Evolutionary conservation across 2,888 invertebrate genomes (phyloP).

Genomic region (Gasteruption jaculator): DNA sequence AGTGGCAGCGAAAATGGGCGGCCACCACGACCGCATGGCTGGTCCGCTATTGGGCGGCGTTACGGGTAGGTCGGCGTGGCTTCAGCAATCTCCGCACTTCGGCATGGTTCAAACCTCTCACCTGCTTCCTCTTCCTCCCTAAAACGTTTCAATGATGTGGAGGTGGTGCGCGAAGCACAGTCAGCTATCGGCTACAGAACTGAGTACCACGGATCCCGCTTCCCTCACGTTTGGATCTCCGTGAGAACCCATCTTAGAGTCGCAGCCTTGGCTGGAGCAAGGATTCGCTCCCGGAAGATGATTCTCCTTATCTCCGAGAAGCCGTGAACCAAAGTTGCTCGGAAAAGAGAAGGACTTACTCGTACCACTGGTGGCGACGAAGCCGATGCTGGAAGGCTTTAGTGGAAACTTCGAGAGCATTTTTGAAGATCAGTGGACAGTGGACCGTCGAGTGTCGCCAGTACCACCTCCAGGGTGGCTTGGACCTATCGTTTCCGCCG

Average conservation of each 20-base stretch:
- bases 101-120: neutral
- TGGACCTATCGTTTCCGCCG: neutral
- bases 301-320: too few species aligned
- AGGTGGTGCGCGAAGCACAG: slow-evolving; percentile 40
- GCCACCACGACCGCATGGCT: slow-evolving; percentile 16
- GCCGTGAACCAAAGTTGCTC: too few species aligned
- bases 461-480: slow-evolving; percentile 4
- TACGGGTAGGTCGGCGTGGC: slow-evolving; percentile 11
- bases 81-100: slow-evolving; percentile 14
- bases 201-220: slow-evolving; percentile 34
- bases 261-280: neutral
- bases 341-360: too few species aligned
- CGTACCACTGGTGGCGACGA: too few species aligned
- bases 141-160: too few species aligned
- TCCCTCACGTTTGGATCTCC: slow-evolving; percentile 30
- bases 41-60: slow-evolving; percentile 18
- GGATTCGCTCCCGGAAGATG: neutral
- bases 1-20: slow-evolving; percentile 18
- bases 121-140: too few species aligned
- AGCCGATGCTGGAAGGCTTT: too few species aligned
- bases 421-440: too few species aligned
- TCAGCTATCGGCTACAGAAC: slow-evolving; percentile 41
- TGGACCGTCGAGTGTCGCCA: neutral
- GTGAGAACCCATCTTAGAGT: too few species aligned
- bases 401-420: too few species aligned